Base-by-base conservation (phyloP, 2,797 vertebrate genomes). In the Alectoris magna region DNA sequence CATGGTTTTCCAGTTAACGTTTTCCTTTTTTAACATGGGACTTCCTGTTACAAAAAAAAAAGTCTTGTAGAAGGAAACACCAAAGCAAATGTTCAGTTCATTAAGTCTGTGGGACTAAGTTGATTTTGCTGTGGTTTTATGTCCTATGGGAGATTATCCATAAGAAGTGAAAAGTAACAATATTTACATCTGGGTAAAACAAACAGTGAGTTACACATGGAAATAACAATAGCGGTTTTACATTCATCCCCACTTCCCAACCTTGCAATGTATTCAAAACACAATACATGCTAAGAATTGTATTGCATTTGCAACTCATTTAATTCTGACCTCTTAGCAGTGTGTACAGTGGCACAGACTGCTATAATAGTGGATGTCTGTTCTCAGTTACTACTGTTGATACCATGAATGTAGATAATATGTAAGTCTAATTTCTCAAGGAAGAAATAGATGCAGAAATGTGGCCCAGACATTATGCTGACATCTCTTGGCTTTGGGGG, bases 1-100 rank as follows among this genome's bases (percentile, higher is more conserved):
- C 90, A 19, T 67, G 60, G 84, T 94, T 90, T 95, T 87, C 62
- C 74, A 90, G 56, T 86, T 75, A 90, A 79, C 6, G 29, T 89
- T 91, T 87, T 93, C 44, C 39, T 55, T 90, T 78, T 88, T 73
- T 87, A 80, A 69, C n/a, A n/a, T 29, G 36, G 70, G 59, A 75
- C 51, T 94, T 94, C 82, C 82, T 85, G 85, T 94, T 89, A 56
- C 3, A 89, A 29, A 76, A 68, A 84, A 90, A 31, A 76, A 68
- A 29, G 17, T 46, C 24, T 88, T 86, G 19, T 55, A 17, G 31
- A 70, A 84, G 27, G 56, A 91, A 92, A 73, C 51, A 78, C 46
- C 18, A 69, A 74, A 75, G 49, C 46, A 85, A 82, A 92, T 39
- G 12, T 46, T 89, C 62, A 70, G 14, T 56, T 94, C 71, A 68